Evolutionary conservation across 2,797 vertebrate genomes (phyloP), one percentile per base, ranked within the genome.

Genomic region (Jordanella pulchra): DNA sequence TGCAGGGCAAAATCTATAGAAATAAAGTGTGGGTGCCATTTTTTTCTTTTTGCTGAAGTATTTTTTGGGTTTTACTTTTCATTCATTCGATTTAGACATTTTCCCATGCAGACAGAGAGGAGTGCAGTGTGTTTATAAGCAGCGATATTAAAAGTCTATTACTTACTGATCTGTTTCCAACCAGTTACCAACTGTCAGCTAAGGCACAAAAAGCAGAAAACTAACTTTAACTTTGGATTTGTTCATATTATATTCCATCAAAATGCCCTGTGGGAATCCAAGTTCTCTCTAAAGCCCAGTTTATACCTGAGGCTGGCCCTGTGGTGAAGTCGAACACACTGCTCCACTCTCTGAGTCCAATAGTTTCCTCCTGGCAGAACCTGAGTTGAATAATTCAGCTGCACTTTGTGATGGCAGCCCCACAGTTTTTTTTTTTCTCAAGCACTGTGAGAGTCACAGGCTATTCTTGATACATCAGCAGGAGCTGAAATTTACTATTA

Each of bases 381-480:
- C 70, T 69, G 25, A 76, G 55, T 30, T 44, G 55, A 56, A 77
- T 78, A 63, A 75, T 72, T 82, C 47, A 69, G 61, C 63, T 30
- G 27, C 55, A 68, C 25, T 50, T 30, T 53, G 73, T 45, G 44
- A 74, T 4, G 30, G 67, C 45, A 15, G n/a, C 25, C 2, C 14
- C 28, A 58, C 45, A 17, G 14, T 21, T 25, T 23, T 2, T 67
- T 9, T 67, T 28, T 73, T 55, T 58, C 75, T 53, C 79, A 42
- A 82, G 84, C 74, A 63, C 71, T 72, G 28, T 27, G 35, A 73
- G 72, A 75, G 56, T 82, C 73, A 13, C 21, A 65, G 61, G n/a
- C 73, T 82, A 68, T 86, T 84, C 79, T 86, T 76, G 42, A 78
- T 44, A 53, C 73, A 60, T 69, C 72, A 86, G 80, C 78, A 83